Conservation (phyloP, 2,797 vertebrate genomes). For the Leucoraja ocellata region DNA sequence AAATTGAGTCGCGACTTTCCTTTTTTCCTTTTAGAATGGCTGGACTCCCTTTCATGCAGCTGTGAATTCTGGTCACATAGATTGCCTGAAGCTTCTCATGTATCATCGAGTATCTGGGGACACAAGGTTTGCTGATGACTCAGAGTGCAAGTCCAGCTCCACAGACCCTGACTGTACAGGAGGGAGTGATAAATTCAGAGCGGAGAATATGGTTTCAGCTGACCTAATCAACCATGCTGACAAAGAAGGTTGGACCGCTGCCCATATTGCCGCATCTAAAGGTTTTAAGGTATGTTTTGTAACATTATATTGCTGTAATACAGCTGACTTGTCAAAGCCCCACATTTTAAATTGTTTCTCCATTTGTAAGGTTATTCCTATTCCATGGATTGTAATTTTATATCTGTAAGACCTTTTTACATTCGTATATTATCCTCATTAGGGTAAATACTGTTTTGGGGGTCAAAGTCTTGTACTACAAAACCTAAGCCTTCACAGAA, state of each 20-base stretch:
- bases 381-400: neutral
- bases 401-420: neutral
- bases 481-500: neutral
- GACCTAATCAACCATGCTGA: conserved; percentile 77
- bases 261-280: conserved; percentile 82
- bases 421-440: neutral
- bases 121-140: conserved; percentile 44
- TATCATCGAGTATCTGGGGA: conserved; percentile 52
- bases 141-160: conserved; percentile 44
- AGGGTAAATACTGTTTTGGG: neutral
- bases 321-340: neutral
- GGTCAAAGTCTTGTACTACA: neutral
- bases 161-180: conserved; percentile 50
- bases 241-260: conserved; percentile 85
- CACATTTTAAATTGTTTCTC: neutral
- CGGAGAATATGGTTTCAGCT: conserved; percentile 58
- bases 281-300: conserved; percentile 77
- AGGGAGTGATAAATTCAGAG: conserved; percentile 45
- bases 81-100: conserved; percentile 76
- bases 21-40: conserved; percentile 65
- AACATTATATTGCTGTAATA: conserved; percentile 36
- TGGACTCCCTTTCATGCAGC: conserved; percentile 79
- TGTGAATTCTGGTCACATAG: conserved; percentile 74
- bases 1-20: conserved; percentile 7
- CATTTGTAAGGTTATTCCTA: neutral